Percentiles rank a stretch among this genome's conserved stretches.
Evolutionary conservation across 1,140 invertebrate species (phyloP).

Genomic region (Philotrypesis tridentata): DNA sequence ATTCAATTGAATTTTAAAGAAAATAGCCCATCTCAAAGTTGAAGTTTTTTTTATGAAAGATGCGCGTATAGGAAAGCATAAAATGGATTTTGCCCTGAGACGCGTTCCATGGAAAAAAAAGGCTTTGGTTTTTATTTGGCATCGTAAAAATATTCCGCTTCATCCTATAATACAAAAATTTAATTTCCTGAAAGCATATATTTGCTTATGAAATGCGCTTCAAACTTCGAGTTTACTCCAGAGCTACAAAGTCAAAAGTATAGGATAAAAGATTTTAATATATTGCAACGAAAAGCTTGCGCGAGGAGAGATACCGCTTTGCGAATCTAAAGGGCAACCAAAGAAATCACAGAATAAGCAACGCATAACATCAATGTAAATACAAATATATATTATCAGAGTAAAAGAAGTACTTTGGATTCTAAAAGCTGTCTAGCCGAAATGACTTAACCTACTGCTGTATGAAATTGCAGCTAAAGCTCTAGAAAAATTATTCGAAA

Average conservation of each 20-base stretch:
- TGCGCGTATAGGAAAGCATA: neutral
- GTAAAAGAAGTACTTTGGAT: neutral
- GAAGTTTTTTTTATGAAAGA: neutral
- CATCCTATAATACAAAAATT: neutral
- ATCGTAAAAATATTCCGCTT: neutral
- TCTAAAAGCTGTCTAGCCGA: neutral
- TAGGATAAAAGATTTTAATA: neutral
- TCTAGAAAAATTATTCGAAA: conserved; percentile 27
- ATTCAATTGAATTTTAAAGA: neutral
- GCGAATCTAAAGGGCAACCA: too few species aligned
- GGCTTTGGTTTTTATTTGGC: conserved; percentile 1
- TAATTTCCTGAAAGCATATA: neutral
- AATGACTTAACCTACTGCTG: neutral
- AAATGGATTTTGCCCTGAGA: neutral
- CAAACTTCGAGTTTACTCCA: neutral
- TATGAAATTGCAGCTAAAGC: neutral
- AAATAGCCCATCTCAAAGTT: neutral
- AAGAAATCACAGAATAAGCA: neutral
- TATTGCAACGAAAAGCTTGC: neutral
- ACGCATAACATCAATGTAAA: neutral
- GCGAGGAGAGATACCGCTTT: too few species aligned
- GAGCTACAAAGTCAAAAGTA: neutral
- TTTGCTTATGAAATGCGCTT: neutral
- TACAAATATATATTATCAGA: neutral
- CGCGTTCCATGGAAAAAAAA: neutral